Percentiles rank a stretch among this genome's conserved stretches.
phyloP scores from a whole-genome alignment of 2,797 vertebrate species.

The Megaceryle alcyon region DNA sequence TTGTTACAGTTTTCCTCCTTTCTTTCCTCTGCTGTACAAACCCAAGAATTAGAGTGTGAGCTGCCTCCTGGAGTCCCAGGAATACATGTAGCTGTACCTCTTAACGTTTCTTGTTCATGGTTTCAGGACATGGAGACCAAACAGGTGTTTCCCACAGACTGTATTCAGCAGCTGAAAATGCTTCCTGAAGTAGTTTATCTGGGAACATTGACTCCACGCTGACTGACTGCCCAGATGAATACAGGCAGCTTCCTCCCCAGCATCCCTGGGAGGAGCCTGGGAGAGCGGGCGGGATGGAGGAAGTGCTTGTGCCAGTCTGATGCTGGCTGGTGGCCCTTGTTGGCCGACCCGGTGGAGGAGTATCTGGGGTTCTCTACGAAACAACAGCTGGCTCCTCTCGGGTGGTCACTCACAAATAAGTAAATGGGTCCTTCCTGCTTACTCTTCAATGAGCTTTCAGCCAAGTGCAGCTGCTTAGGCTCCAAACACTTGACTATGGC shows the following conservation, averaged over 20 bases:
- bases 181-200: not conserved
- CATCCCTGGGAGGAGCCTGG: not conserved
- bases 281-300: not conserved
- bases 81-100: rapidly evolving
- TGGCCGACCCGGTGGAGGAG: not conserved
- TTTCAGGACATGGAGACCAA: not conserved
- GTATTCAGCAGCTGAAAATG: not conserved
- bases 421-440: not conserved
- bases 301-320: not conserved
- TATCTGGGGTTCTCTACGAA: not conserved
- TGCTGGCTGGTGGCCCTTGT: not conserved
- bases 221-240: not conserved
- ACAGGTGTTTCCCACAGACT: constrained; percentile 44
- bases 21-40: rapidly evolving
- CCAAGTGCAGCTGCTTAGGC: not conserved
- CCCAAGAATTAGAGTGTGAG: rapidly evolving
- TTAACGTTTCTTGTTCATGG: rapidly evolving
- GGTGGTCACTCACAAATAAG: rapidly evolving
- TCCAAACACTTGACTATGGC: rapidly evolving
- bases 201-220: not conserved
- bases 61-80: not conserved
- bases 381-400: rapidly evolving
- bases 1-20: not conserved
- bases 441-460: rapidly evolving
- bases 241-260: not conserved